phyloP scores from a whole-genome alignment of 1,140 invertebrate genomes.

The Drosophila fuyamai region DNA sequence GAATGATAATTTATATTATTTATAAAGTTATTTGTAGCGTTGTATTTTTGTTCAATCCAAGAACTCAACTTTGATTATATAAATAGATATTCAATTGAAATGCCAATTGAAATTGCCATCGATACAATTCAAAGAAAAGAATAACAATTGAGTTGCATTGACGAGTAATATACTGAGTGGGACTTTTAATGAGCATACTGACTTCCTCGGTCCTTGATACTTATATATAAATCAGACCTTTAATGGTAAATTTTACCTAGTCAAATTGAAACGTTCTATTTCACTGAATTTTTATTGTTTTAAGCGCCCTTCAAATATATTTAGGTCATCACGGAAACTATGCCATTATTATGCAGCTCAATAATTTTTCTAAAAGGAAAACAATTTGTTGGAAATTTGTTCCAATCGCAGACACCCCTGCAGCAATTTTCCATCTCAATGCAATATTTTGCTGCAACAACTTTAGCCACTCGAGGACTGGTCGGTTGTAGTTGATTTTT shows the following conservation, averaged over 20 bases:
- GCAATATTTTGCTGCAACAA: conserved; percentile 51
- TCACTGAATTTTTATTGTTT: background rate
- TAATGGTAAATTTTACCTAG: background rate
- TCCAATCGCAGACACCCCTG: conserved; percentile 15
- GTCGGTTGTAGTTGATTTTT: conserved; percentile 13
- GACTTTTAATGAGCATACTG: background rate
- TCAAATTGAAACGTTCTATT: no score
- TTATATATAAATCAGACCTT: background rate
- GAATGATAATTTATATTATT: background rate
- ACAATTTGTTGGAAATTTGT: conserved; percentile 34
- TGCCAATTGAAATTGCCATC: background rate
- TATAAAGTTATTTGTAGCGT: background rate
- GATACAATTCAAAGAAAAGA: background rate
- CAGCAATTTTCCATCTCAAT: conserved; percentile 44
- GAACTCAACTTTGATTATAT: conserved; percentile 2
- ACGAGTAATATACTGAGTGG: conserved; percentile 15
- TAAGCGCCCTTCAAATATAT: conserved; percentile 15
- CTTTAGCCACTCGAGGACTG: conserved; percentile 24
- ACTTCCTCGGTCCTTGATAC: background rate
- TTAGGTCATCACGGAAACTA: conserved; percentile 22
- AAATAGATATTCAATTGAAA: conserved; percentile 5
- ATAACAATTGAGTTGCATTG: conserved; percentile 5
- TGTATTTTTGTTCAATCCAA: background rate
- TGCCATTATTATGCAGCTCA: conserved; percentile 40
- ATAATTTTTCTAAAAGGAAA: conserved; percentile 16